Percentiles rank a stretch among this genome's conserved stretches.
phyloP scores from a whole-genome alignment of 2,888 invertebrate genomes.

The Glaucopsyche alexis region DNA sequence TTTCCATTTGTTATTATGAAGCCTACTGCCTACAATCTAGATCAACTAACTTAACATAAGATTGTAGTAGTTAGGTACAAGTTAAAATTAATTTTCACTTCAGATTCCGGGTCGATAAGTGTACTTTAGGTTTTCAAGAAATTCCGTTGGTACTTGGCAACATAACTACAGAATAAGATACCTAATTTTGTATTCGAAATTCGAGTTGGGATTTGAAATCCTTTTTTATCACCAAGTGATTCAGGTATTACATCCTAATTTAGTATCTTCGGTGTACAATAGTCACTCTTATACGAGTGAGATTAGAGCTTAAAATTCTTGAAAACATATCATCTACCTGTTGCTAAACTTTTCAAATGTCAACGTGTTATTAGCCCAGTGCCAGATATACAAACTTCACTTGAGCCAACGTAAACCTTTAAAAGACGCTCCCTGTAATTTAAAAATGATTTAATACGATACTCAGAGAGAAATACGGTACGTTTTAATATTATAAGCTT shows the following conservation, averaged over 20 bases:
- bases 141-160: neutral
- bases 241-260: neutral
- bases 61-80: too few species aligned
- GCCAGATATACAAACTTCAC: conserved; percentile 15
- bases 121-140: neutral
- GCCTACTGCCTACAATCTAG: too few species aligned
- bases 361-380: conserved; percentile 22
- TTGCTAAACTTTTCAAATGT: conserved; percentile 24
- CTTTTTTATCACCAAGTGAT: conserved; percentile 13
- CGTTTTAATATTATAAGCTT: conserved; percentile 10
- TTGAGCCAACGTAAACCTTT: conserved; percentile 24
- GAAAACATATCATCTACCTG: conserved; percentile 4
- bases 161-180: neutral
- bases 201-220: neutral
- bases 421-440: conserved; percentile 19
- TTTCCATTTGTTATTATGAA: too few species aligned
- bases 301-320: neutral
- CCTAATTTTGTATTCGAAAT: conserved; percentile 18
- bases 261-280: neutral
- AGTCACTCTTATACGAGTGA: neutral
- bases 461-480: neutral
- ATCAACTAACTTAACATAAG: too few species aligned
- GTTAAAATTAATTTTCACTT: neutral
- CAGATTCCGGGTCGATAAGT: neutral
- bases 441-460: conserved; percentile 20